phyloP scores from a whole-genome alignment of 2,888 invertebrate species.

The Microctonus brassicae region DNA sequence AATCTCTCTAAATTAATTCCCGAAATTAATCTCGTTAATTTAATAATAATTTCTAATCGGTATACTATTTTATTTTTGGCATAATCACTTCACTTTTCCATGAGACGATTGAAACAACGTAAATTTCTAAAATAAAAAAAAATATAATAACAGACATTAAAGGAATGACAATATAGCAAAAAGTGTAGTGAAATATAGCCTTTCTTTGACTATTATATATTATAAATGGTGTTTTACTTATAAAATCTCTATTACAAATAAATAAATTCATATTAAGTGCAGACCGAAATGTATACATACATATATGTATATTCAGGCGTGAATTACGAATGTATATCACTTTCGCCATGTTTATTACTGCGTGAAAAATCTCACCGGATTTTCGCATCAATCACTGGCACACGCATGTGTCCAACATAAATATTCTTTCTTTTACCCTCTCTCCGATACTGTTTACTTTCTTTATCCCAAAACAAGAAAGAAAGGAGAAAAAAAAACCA shows the following conservation, averaged over 20 bases:
- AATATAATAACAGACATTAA: too few species aligned
- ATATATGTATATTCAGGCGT: neutral
- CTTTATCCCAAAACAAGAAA: neutral
- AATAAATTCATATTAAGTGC: neutral
- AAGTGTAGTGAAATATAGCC: too few species aligned
- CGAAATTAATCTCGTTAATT: too few species aligned
- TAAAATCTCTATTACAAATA: conserved; percentile 23
- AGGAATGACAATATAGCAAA: too few species aligned
- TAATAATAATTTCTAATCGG: too few species aligned
- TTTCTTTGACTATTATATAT: too few species aligned
- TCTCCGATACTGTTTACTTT: conserved; percentile 12
- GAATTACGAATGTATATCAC: conserved; percentile 51
- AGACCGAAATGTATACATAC: neutral
- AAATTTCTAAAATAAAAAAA: too few species aligned
- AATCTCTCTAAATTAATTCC: too few species aligned
- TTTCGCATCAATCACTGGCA: conserved; percentile 51
- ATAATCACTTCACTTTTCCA: too few species aligned
- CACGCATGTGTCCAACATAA: conserved; percentile 21
- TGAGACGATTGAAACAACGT: too few species aligned
- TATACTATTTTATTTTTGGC: too few species aligned
- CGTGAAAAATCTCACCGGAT: conserved; percentile 58
- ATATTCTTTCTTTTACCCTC: conserved; percentile 14
- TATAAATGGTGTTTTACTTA: conserved; percentile 5
- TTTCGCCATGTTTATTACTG: conserved; percentile 60
- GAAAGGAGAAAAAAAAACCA: neutral